Evolutionary conservation across 1,140 invertebrate genomes (phyloP).

Genomic region (Cotesia typhae): DNA sequence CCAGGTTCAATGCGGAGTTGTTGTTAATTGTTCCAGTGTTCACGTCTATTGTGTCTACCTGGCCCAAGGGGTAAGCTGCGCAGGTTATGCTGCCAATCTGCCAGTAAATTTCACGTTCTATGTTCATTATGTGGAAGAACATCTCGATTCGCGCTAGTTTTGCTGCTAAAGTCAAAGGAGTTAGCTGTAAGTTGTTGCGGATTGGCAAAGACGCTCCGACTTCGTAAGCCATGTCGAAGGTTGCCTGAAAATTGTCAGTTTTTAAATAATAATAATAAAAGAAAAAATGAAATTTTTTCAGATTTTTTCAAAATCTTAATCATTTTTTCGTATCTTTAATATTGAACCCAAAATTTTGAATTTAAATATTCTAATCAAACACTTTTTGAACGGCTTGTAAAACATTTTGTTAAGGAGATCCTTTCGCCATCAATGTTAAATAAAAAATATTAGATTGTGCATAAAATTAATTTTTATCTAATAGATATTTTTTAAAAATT

Average conservation of each 20-base stretch:
- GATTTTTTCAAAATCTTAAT: neutral
- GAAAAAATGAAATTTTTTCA: too few relatives aligned
- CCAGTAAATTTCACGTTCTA: slow-evolving; percentile 96
- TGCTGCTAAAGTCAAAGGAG: slow-evolving; percentile 92
- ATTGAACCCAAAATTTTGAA: too few relatives aligned
- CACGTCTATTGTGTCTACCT: slow-evolving; percentile 95
- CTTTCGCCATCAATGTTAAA: too few relatives aligned
- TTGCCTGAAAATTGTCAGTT: slow-evolving; percentile 69
- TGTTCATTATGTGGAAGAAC: slow-evolving; percentile 95
- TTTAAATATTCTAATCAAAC: neutral
- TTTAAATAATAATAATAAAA: too few relatives aligned
- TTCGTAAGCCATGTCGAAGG: slow-evolving; percentile 95
- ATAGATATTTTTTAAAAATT: too few relatives aligned
- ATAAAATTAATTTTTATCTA: too few relatives aligned
- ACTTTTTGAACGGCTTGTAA: too few relatives aligned
- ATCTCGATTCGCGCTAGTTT: slow-evolving; percentile 92
- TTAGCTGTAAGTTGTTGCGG: slow-evolving; percentile 87
- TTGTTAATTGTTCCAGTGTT: slow-evolving; percentile 91
- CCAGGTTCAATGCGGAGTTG: slow-evolving; percentile 93
- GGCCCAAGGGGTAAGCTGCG: slow-evolving; percentile 94
- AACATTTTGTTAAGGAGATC: too few relatives aligned
- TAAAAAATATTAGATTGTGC: too few relatives aligned
- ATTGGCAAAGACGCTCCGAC: slow-evolving; percentile 87
- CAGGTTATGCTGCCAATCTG: slow-evolving; percentile 94
- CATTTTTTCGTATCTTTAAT: neutral